Evolutionary conservation across 2,797 vertebrate genomes (phyloP), one percentile per base, ranked within the genome.

Genomic region (Tiaroga cobitis): DNA sequence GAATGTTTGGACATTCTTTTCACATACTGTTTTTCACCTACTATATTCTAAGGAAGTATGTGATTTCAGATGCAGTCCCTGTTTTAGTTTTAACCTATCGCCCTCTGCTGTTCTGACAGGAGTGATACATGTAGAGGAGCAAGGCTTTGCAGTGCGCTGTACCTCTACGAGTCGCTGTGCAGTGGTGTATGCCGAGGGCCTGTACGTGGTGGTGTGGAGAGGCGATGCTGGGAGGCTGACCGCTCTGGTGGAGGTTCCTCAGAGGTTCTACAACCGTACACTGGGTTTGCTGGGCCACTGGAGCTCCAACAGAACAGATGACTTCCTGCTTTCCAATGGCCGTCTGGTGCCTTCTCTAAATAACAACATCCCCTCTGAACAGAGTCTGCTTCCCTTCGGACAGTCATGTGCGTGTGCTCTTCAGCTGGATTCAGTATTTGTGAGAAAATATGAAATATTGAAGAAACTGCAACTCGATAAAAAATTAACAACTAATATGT

Each of bases 201-300:
- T 97, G 68, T 92, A 94, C 1, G 94, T 96, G 87, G 85, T 90
- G 9, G 95, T 92, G 81, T 95, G 93, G 93, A 86, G 91, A 76
- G 91, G 87, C 0, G 87, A 89, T 2, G 84, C 82, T 49, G 91
- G 80, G 16, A 93, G 95, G 86, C 89, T 96, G 81, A 88, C 51
- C 2, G 89, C 93, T 82, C 89, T 94, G 72, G 92, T 96, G 82
- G 94, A 94, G 85, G 90, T 96, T 61, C 95, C 96, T 8, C 95
- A 96, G 91, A 86, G 72, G 32, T 96, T 96, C 90, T 95, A 92
- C 89, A 94, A 93, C 81, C 95, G 94, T 79, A 96, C 96, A 0
- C 89, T 97, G 83, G 96, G 96, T 19, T 93, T 97, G n/a, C 91
- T 96, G 93, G 96, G 96, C 37, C 91, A 93, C 41, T 97, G 96